Conservation (phyloP, 2,797 vertebrate species). For the Masticophis lateralis region DNA sequence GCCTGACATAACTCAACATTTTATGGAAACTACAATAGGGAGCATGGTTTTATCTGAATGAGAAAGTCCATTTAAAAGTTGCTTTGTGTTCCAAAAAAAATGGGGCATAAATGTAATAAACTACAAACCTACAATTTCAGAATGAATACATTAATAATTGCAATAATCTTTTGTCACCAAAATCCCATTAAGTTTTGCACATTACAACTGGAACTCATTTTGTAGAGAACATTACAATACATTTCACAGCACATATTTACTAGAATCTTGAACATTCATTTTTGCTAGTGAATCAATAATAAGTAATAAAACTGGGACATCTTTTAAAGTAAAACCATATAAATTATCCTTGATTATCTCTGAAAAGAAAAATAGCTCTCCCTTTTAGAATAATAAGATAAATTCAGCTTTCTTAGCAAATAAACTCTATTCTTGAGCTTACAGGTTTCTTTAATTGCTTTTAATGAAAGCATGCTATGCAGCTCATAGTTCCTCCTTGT, state of each 20-base stretch:
- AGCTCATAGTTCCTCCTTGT: neutral
- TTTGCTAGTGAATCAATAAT: slow-evolving; percentile 11
- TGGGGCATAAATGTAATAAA: neutral
- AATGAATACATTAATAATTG: neutral
- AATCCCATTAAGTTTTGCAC: neutral
- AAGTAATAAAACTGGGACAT: neutral
- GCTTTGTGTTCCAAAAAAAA: neutral
- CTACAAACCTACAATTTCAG: neutral
- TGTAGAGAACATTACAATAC: neutral
- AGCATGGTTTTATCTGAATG: neutral
- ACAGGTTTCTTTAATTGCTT: neutral
- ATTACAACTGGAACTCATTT: neutral
- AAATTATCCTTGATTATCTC: neutral
- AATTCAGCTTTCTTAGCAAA: slow-evolving; percentile 7
- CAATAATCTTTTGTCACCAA: neutral
- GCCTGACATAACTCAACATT: neutral
- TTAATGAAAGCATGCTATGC: slow-evolving; percentile 15
- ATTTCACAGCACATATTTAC: neutral
- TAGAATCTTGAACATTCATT: neutral
- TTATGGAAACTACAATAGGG: neutral
- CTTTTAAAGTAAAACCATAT: neutral
- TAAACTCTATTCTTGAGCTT: neutral
- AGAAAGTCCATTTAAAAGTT: neutral
- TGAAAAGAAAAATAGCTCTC: neutral
- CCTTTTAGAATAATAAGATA: slow-evolving; percentile 1